Conservation (phyloP, 2,113 vertebrate genomes). For the Lophotis ruficrista region DNA sequence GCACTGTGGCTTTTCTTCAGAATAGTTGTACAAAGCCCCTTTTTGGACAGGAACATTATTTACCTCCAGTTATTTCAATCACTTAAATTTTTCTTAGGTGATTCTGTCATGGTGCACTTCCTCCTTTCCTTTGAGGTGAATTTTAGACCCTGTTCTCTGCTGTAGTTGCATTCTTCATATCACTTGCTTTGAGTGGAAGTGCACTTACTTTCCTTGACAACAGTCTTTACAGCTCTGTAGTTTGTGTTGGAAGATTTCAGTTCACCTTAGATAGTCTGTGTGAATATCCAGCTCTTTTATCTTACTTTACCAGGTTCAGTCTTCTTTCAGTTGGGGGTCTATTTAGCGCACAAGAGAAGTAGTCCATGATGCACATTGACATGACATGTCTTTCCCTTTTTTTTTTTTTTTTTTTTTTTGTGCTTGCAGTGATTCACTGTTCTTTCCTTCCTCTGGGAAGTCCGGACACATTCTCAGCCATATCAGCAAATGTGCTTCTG, state of each 20-base stretch:
- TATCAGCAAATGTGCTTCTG: not conserved
- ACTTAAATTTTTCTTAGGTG: not conserved
- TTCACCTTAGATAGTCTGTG: not conserved
- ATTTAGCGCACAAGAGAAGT: not conserved
- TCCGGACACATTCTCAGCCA: fast-evolving
- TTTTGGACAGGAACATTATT: not conserved
- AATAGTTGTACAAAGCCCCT: not conserved
- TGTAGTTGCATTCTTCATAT: not conserved
- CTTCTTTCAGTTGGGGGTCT: not conserved
- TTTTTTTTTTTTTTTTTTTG: not conserved
- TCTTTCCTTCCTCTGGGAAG: not conserved
- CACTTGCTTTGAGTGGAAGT: not conserved
- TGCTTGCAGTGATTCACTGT: not conserved
- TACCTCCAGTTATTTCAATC: not conserved
- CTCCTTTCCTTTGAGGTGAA: not conserved
- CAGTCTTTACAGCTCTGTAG: not conserved
- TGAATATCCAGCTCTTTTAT: not conserved
- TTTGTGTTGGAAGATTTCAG: not conserved
- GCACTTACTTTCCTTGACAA: not conserved
- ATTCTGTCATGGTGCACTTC: not conserved
- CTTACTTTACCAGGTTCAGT: not conserved
- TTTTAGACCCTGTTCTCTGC: not conserved
- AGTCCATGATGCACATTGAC: not conserved
- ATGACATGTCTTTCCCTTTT: not conserved
- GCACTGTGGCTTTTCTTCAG: not conserved